A percentile compares a stretch with the other conserved stretches of the same genome.
These are phyloP conservation scores for Pollenia labialis DNA, from an alignment of 2,888 invertebrate genomes.

Conservation along the genomic window DNA sequence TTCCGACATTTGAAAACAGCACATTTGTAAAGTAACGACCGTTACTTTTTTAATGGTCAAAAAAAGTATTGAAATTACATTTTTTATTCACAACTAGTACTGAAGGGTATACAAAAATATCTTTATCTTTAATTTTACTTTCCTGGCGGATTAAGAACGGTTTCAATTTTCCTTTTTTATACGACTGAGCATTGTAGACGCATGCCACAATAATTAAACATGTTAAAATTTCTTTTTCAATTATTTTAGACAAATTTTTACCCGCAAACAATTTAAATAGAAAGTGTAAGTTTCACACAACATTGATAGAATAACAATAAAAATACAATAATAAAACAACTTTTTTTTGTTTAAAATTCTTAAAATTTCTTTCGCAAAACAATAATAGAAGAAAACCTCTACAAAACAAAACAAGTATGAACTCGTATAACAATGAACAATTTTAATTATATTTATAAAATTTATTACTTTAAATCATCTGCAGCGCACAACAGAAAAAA, in stretches of 20 bases:
- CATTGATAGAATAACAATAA: conserved; percentile 16
- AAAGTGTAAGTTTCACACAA: conserved; percentile 66
- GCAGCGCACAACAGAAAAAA: conserved; percentile 10
- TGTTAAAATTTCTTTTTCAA: conserved; percentile 12
- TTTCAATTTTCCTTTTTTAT: neutral
- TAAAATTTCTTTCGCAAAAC: conserved; percentile 43
- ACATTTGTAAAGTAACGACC: no score
- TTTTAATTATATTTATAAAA: conserved; percentile 68
- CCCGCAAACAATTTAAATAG: conserved; percentile 21
- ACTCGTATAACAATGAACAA: conserved; percentile 44
- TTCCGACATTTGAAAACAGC: no score
- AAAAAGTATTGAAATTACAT: no score
- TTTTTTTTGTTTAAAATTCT: conserved; percentile 68
- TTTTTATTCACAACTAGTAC: no score
- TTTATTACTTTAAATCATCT: conserved; percentile 60
- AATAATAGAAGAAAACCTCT: conserved; percentile 25
- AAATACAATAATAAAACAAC: conserved; percentile 24
- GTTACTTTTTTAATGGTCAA: no score
- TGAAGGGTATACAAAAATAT: no score
- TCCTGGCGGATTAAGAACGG: no score
- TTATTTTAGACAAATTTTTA: conserved; percentile 1
- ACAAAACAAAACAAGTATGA: conserved; percentile 9
- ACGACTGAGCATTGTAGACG: neutral
- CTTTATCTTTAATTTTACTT: no score
- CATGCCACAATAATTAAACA: conserved; percentile 3